Conservation (phyloP, 2,797 vertebrate species). For the Alca torda region DNA sequence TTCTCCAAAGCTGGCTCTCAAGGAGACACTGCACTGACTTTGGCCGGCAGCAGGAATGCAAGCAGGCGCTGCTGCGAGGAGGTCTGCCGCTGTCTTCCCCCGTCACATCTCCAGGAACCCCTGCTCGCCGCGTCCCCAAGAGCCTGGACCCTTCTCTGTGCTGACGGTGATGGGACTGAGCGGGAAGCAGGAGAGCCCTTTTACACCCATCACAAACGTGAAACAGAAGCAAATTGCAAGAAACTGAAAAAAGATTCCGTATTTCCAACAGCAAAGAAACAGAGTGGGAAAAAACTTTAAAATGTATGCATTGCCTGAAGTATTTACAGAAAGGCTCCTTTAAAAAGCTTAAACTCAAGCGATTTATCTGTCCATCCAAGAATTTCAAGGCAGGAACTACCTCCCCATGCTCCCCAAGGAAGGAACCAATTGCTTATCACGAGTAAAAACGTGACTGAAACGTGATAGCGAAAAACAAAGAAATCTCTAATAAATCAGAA, state of each 20-base stretch:
- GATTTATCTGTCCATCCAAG: slow-evolving; percentile 1
- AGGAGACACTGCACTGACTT: background rate
- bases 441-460: slow-evolving; percentile 64
- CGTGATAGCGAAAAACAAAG: slow-evolving; percentile 55
- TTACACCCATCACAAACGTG: background rate
- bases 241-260: background rate
- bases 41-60: background rate
- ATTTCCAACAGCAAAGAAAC: background rate
- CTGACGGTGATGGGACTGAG: background rate
- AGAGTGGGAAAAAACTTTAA: background rate
- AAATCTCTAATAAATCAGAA: slow-evolving; percentile 66
- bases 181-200: background rate
- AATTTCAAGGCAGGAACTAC: slow-evolving; percentile 46
- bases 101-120: background rate
- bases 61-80: background rate
- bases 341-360: background rate
- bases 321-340: background rate
- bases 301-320: background rate
- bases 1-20: background rate
- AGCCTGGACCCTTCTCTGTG: background rate
- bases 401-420: slow-evolving; percentile 52
- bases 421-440: slow-evolving; percentile 50
- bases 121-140: background rate
- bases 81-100: background rate
- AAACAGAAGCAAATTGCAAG: background rate